A percentile compares a stretch with the other conserved stretches of the same genome.
Conservation (phyloP, 2,113 vertebrate species). For the Parus major region DNA sequence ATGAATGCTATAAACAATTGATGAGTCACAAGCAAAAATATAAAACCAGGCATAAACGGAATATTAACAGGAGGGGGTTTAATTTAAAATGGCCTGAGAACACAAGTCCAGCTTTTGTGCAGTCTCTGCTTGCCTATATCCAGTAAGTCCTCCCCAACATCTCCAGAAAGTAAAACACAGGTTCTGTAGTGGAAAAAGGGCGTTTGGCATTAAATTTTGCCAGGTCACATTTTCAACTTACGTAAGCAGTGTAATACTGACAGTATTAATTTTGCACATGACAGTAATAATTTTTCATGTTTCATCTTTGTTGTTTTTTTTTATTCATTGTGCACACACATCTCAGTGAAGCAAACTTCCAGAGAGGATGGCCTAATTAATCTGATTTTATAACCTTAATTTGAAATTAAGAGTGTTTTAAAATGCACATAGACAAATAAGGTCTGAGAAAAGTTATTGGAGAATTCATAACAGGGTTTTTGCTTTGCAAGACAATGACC, state of each 20-base stretch:
- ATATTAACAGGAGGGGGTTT: neutral
- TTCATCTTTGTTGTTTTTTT: neutral
- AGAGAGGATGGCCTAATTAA: neutral
- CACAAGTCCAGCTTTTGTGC: neutral
- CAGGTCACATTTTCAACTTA: neutral
- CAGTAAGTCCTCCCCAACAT: rapidly evolving
- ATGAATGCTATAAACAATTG: neutral
- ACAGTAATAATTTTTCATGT: neutral
- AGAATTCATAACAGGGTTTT: neutral
- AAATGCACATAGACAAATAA: neutral
- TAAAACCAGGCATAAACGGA: neutral
- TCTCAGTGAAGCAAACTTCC: neutral
- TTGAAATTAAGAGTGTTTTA: neutral
- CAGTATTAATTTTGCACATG: neutral
- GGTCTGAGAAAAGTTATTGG: neutral
- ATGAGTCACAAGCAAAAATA: neutral
- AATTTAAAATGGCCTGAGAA: neutral
- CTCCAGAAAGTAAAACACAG: neutral
- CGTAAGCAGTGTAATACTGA: neutral
- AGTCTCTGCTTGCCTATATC: rapidly evolving
- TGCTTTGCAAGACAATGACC: neutral
- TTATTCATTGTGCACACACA: rapidly evolving
- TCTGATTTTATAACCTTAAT: neutral
- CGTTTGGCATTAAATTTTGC: neutral
- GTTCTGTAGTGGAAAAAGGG: neutral